These are phyloP conservation scores for Tetramorium simillimum DNA, from an alignment of 1,140 invertebrate species.

Conservation along the genomic window DNA sequence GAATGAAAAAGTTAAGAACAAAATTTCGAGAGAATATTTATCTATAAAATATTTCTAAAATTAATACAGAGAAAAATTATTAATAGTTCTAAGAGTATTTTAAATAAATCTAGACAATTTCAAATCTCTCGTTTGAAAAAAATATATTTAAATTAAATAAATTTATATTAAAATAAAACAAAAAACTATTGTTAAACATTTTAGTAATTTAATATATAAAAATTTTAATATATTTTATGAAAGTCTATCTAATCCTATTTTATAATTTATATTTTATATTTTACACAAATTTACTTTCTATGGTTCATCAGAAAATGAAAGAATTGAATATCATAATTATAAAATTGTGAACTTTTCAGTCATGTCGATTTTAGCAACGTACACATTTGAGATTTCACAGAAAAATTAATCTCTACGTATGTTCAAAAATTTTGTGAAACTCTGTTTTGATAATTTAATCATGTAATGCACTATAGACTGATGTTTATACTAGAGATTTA, in stretches of 20 bases:
- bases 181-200: neutral
- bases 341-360: neutral
- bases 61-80: neutral
- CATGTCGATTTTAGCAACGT: neutral
- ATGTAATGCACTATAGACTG: constrained; percentile 10
- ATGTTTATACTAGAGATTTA: too few relatives aligned
- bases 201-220: neutral
- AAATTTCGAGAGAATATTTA: constrained; percentile 9
- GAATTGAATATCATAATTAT: neutral
- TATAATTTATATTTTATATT: neutral
- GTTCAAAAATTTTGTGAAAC: neutral
- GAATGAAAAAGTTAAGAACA: neutral
- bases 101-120: neutral
- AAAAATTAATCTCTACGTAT: neutral
- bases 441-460: neutral
- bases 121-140: neutral
- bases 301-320: neutral
- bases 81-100: neutral
- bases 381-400: neutral
- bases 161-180: too few relatives aligned
- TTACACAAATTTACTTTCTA: neutral
- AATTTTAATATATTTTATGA: neutral
- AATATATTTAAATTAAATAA: too few relatives aligned
- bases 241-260: neutral
- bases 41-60: neutral